These are phyloP conservation scores for Tympanuchus pallidicinctus DNA, from an alignment of 2,113 vertebrate genomes.

Conservation along the genomic window DNA sequence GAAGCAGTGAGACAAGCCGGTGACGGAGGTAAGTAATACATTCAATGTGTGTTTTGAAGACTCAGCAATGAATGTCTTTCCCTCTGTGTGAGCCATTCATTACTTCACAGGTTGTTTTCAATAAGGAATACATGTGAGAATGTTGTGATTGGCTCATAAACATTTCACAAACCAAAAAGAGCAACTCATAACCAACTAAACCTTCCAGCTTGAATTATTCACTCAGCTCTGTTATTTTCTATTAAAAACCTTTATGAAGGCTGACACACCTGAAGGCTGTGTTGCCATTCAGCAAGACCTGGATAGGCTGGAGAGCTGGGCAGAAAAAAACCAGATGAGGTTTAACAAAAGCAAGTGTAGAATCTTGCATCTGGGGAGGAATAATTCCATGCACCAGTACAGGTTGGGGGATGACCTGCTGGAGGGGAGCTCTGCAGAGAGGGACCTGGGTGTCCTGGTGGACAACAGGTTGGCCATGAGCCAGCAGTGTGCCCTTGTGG, in stretches of 20 bases:
- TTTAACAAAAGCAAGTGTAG: no score
- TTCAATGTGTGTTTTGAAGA: background rate
- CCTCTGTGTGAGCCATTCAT: background rate
- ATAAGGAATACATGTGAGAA: background rate
- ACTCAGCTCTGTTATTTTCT: background rate
- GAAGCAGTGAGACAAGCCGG: background rate
- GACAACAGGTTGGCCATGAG: no score
- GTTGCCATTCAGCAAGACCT: no score
- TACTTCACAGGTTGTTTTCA: slow-evolving; percentile 6
- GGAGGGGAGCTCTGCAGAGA: no score
- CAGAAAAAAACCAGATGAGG: no score
- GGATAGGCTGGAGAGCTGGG: no score
- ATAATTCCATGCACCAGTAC: no score
- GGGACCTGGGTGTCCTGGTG: no score
- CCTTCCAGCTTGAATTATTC: background rate
- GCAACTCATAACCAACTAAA: background rate
- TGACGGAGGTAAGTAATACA: background rate
- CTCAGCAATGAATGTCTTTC: background rate
- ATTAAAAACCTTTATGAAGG: background rate
- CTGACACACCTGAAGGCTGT: no score
- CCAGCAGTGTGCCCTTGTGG: no score
- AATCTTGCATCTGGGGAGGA: no score
- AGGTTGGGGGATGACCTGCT: no score
- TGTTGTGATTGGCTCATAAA: slow-evolving; percentile 31
- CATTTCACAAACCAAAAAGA: slow-evolving; percentile 16